Conservation (phyloP, 2,113 vertebrate species). For the Ranitomeya imitator region DNA sequence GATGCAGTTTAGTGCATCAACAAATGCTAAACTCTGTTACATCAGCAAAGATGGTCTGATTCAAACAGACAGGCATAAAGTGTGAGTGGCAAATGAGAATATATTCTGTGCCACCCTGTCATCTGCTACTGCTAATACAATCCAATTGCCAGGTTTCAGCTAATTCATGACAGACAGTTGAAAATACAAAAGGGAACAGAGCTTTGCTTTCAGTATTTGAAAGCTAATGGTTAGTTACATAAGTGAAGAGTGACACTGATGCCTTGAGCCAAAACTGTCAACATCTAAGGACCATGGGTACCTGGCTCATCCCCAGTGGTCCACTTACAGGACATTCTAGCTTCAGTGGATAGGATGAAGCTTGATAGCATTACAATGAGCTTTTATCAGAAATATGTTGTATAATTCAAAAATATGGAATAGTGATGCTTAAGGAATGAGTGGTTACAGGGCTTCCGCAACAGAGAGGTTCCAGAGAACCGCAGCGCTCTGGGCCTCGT, state of each 20-base stretch:
- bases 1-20: slow-evolving; percentile 46
- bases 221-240: slow-evolving; percentile 8
- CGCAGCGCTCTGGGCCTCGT: too few species aligned
- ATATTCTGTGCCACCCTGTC: slow-evolving; percentile 53
- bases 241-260: neutral
- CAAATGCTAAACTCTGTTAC: slow-evolving; percentile 49
- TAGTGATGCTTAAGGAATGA: neutral
- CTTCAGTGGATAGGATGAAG: neutral
- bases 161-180: slow-evolving; percentile 53
- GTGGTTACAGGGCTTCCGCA: too few species aligned
- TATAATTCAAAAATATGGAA: neutral
- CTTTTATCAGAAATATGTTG: neutral
- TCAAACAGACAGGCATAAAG: slow-evolving; percentile 55
- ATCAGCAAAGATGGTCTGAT: slow-evolving; percentile 54
- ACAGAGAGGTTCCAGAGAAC: too few species aligned
- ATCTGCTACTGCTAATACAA: slow-evolving; percentile 53
- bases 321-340: slow-evolving; percentile 3
- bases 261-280: slow-evolving; percentile 17
- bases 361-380: slow-evolving; percentile 12
- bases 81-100: slow-evolving; percentile 54
- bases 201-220: slow-evolving; percentile 29
- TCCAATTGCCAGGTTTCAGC: slow-evolving; percentile 50
- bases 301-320: slow-evolving; percentile 9
- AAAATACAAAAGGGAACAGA: slow-evolving; percentile 36
- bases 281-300: neutral